Evolutionary conservation across 2,888 invertebrate genomes (phyloP).

Genomic region (Laspeyria flexula): DNA sequence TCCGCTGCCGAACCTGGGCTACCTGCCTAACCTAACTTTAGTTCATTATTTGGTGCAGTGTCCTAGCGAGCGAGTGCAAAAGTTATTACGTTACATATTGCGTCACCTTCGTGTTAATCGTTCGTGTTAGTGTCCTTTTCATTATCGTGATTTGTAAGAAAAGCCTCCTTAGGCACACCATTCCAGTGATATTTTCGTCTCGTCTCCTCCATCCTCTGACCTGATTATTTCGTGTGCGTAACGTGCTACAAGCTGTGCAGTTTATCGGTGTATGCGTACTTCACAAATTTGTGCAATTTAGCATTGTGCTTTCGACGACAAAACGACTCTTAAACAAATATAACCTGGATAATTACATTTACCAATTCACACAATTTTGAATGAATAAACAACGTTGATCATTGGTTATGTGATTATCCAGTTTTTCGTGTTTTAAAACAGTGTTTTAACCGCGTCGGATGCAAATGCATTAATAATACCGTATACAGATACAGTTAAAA

Average conservation of each 20-base stretch:
- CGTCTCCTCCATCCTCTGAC: slow-evolving; percentile 56
- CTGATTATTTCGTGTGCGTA: slow-evolving; percentile 75
- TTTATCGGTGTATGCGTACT: slow-evolving; percentile 78
- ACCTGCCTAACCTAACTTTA: slow-evolving; percentile 42
- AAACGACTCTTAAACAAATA: slow-evolving; percentile 61
- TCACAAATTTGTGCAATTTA: slow-evolving; percentile 81
- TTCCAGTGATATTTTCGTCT: slow-evolving; percentile 53
- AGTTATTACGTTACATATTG: slow-evolving; percentile 78
- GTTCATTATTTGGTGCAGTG: slow-evolving; percentile 71
- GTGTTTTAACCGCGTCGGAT: slow-evolving; percentile 74
- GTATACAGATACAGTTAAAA: slow-evolving; percentile 78
- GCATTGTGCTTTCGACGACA: slow-evolving; percentile 77
- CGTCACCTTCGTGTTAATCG: slow-evolving; percentile 71
- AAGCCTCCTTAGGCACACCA: slow-evolving; percentile 66
- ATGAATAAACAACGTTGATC: slow-evolving; percentile 7
- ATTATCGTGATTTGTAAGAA: slow-evolving; percentile 59
- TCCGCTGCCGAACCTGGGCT: slow-evolving; percentile 78
- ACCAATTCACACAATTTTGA: slow-evolving; percentile 17
- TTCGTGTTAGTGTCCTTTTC: slow-evolving; percentile 73
- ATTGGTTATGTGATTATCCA: slow-evolving; percentile 74
- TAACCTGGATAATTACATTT: slow-evolving; percentile 71
- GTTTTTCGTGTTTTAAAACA: slow-evolving; percentile 51
- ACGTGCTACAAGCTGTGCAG: slow-evolving; percentile 85
- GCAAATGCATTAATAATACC: slow-evolving; percentile 77
- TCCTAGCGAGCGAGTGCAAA: slow-evolving; percentile 74